Evolutionary conservation across 2,888 invertebrate species (phyloP), one percentile per base, ranked within the genome.

Genomic region (Omphaloscelis lunosa): DNA sequence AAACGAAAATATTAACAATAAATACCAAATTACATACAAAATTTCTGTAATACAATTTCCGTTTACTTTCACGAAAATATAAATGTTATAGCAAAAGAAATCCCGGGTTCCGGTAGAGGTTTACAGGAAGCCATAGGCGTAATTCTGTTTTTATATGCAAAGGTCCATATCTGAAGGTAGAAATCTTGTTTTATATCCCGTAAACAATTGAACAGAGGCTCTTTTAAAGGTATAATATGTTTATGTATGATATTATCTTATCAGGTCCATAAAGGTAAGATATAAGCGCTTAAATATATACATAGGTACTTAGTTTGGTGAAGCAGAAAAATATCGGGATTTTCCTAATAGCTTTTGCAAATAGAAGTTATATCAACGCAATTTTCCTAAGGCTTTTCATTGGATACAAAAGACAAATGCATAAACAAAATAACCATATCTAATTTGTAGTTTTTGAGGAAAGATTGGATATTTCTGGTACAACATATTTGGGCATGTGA

Each of bases 61-160:
- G n/a, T 83, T 71, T 62, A 61, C 41, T 66, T 80, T 34, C 45
- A 70, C 27, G 62, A 39, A 83, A 77, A 82, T 72, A 72, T n/a
- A 68, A 85, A 77, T 41, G 11, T 70, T 61, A 53, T 58, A 62
- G n/a, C 12, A n/a, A 77, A 72, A 72, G 27, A 79, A 74, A 83
- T 62, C 63, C 39, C 56, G 62, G 59, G 61, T 59, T 59, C 29
- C 51, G n/a, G 56, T 51, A 65, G 34, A 85, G 73, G 58, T 65
- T 68, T 79, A 45, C 67, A 29, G 48, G 65, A 68, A 51, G 72
- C 73, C 66, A 80, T 69, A 72, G 69, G 58, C 72, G 66, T 79
- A 75, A 76, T 77, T 84, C 76, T 78, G 75, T 80, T 80, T 88
- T 84, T 75, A 83, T 80, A 82, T 77, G 87, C 85, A 82, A 82